Conservation (phyloP, 2,888 invertebrate genomes). For the Trichogramma dendrolimi region DNA sequence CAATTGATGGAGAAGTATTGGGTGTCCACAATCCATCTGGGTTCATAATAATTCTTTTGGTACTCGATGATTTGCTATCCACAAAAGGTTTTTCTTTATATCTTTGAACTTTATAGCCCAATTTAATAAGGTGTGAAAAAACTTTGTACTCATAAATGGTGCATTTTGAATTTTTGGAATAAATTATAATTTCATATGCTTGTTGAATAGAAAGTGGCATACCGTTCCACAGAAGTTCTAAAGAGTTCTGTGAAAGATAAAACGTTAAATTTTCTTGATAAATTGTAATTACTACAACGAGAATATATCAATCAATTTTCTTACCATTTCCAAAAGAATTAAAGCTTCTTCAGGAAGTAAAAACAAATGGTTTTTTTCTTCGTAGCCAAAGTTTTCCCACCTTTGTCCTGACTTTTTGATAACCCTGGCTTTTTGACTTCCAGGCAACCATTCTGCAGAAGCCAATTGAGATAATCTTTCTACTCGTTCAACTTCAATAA, state of each 20-base stretch:
- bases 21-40: conserved; percentile 44
- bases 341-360: conserved; percentile 66
- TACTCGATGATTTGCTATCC: conserved; percentile 32
- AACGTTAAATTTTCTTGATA: conserved; percentile 11
- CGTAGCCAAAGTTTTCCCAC: conserved; percentile 59
- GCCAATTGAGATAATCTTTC: conserved; percentile 58
- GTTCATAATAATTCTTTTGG: conserved; percentile 45
- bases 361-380: conserved; percentile 53
- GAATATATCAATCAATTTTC: background rate
- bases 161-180: conserved; percentile 42
- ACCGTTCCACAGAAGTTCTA: conserved; percentile 59
- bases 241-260: conserved; percentile 56
- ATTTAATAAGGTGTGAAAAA: conserved; percentile 58
- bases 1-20: conserved; percentile 26
- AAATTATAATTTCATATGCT: conserved; percentile 59
- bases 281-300: conserved; percentile 12
- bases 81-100: conserved; percentile 41
- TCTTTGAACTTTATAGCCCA: conserved; percentile 59
- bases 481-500: conserved; percentile 58
- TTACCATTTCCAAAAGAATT: conserved; percentile 64
- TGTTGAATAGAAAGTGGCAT: conserved; percentile 64
- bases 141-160: conserved; percentile 58
- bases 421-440: conserved; percentile 56
- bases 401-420: conserved; percentile 56
- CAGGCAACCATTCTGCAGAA: conserved; percentile 58